Evolutionary conservation across 2,113 vertebrate species (phyloP).

Genomic region (Dinomys branickii): DNA sequence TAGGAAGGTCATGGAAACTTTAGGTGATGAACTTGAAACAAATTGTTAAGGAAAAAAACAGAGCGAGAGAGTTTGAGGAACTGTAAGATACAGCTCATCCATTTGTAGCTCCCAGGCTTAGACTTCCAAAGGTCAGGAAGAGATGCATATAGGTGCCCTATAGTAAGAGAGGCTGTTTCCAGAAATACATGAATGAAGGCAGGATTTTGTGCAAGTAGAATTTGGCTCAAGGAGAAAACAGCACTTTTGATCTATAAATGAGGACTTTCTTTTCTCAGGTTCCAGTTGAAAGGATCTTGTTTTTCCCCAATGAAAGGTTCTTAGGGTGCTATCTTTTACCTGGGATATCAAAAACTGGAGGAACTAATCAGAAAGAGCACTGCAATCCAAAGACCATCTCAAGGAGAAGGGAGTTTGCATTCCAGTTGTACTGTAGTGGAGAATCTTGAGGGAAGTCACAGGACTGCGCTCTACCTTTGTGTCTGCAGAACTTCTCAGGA

Average conservation of each 20-base stretch:
- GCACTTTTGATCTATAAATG: neutral
- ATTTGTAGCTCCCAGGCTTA: accelerated
- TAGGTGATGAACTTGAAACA: neutral
- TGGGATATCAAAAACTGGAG: neutral
- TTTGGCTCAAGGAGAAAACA: neutral
- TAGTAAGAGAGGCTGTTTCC: neutral
- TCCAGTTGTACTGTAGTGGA: neutral
- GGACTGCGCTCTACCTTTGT: neutral
- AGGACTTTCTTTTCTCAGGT: neutral
- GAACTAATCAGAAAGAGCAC: neutral
- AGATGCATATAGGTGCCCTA: accelerated
- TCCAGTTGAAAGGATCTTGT: neutral
- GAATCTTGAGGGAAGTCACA: neutral
- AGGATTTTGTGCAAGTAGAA: accelerated
- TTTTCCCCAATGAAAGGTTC: neutral
- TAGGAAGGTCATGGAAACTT: neutral
- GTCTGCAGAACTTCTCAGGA: neutral
- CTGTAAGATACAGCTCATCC: neutral
- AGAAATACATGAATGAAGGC: neutral
- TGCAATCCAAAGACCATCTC: neutral
- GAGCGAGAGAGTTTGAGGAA: neutral
- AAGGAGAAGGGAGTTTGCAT: too few relatives aligned
- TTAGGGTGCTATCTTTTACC: neutral
- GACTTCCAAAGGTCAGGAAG: neutral
- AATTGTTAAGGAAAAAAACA: neutral